Conservation (phyloP, 2,888 invertebrate genomes). For the Blera fallax region DNA sequence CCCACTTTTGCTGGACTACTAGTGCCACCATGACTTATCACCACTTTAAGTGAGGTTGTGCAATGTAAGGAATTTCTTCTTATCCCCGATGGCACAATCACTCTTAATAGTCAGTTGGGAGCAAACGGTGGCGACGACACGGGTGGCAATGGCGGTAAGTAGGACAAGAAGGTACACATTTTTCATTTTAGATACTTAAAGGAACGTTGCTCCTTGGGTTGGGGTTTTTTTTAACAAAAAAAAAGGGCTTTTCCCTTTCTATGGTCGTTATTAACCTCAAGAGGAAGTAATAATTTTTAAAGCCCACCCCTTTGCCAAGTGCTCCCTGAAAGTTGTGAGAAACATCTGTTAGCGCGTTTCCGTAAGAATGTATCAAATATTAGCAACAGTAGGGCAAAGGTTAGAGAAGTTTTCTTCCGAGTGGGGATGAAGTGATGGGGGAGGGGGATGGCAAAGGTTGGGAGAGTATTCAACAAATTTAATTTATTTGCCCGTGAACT, state of each 20-base stretch:
- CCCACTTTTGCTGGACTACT: not conserved
- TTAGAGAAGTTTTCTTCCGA: not conserved
- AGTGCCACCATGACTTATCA: slow-evolving; percentile 48
- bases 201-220: slow-evolving; percentile 19
- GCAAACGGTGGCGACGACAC: not conserved
- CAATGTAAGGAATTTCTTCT: slow-evolving; percentile 27
- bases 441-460: not conserved
- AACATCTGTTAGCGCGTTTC: slow-evolving; percentile 43
- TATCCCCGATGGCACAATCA: slow-evolving; percentile 56
- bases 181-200: slow-evolving; percentile 42
- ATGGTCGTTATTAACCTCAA: slow-evolving; percentile 53
- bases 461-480: slow-evolving; percentile 1
- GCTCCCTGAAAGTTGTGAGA: not conserved
- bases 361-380: slow-evolving; percentile 24
- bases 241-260: slow-evolving; percentile 15
- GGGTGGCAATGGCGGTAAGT: not conserved
- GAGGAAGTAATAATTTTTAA: slow-evolving; percentile 52
- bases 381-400: slow-evolving; percentile 5
- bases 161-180: slow-evolving; percentile 7
- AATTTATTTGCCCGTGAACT: slow-evolving; percentile 28
- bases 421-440: not conserved
- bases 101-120: slow-evolving; percentile 36
- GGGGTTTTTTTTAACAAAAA: not conserved
- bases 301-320: not conserved
- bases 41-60: slow-evolving; percentile 43